Base-by-base conservation (phyloP, 2,797 vertebrate species). In the Pangasius djambal region DNA sequence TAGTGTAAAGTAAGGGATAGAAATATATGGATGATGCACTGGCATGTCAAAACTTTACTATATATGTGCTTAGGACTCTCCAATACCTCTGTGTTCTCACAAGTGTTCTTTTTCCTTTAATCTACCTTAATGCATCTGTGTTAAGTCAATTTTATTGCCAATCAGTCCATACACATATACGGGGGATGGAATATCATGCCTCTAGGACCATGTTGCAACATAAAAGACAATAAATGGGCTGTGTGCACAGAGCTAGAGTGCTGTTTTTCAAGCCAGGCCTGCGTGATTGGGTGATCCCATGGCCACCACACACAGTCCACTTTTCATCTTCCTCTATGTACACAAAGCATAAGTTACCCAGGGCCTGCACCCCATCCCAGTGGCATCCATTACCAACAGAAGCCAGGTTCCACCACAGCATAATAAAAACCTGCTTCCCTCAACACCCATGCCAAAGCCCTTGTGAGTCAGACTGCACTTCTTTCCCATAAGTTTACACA, bases 341-440 rank as follows among this genome's bases (percentile, higher is more conserved):
- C 97, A 98, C 97, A 98, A 98, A 98, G 97, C 95, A 93, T 92
- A 96, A 96, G 96, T 98, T 98, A 97, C 98, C 96, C 93, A 50
- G 90, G 85, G 85, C 86, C 92, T 89, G 65, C 40, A 52, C 16
- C 85, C 34, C 40, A 72, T 86, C 84, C 82, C 86, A 78, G 31
- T 94, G 93, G 91, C 93, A 92, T 95, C 94, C 90, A 95, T 97
- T 97, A 96, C 96, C 96, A 96, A 96, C 93, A 92, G 92, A 88
- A 94, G 93, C 93, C 92, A 90, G 91, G 90, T 96, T 95, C 94
- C 93, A 87, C 94, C 91, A 44, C 95, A 93, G 95, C 92, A 95
- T 96, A 96, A 96, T 97, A 97, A 97, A 95, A 95, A 94, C 91
- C 90, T 89, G 91, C 78, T 87, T 90, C 75, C 88, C 44, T 85